Conservation (phyloP, 2,797 vertebrate genomes). For the Mormyrus hasselquistii region DNA sequence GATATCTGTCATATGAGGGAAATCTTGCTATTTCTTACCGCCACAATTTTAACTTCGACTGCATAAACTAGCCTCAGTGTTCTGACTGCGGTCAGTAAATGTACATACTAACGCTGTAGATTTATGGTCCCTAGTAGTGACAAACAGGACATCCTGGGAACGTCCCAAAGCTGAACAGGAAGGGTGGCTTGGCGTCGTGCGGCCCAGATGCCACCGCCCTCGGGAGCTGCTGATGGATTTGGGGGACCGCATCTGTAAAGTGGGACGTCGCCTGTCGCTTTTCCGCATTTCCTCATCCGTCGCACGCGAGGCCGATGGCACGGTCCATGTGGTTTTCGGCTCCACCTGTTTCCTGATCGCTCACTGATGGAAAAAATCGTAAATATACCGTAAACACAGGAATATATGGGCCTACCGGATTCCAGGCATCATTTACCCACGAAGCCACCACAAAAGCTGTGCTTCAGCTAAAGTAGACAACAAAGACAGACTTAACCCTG, state of each 20-base stretch:
- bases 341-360: slow-evolving; percentile 55
- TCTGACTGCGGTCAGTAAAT: background rate
- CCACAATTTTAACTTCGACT: background rate
- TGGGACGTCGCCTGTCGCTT: slow-evolving; percentile 29
- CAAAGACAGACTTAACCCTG: background rate
- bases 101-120: background rate
- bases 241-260: slow-evolving; percentile 45
- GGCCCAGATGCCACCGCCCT: slow-evolving; percentile 22
- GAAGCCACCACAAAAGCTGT: background rate
- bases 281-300: slow-evolving; percentile 40
- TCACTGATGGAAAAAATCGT: slow-evolving; percentile 20
- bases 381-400: background rate
- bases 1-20: background rate
- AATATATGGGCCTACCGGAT: background rate
- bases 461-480: background rate
- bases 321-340: slow-evolving; percentile 40
- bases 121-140: slow-evolving; percentile 24
- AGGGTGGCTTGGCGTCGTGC: slow-evolving; percentile 20
- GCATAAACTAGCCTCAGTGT: background rate
- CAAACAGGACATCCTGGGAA: slow-evolving; percentile 47
- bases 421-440: background rate
- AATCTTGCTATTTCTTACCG: background rate
- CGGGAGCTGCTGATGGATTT: slow-evolving; percentile 47
- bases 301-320: background rate
- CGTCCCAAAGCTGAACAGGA: slow-evolving; percentile 38